phyloP scores from a whole-genome alignment of 2,113 vertebrate genomes.

The Protobothrops mucrosquamatus region DNA sequence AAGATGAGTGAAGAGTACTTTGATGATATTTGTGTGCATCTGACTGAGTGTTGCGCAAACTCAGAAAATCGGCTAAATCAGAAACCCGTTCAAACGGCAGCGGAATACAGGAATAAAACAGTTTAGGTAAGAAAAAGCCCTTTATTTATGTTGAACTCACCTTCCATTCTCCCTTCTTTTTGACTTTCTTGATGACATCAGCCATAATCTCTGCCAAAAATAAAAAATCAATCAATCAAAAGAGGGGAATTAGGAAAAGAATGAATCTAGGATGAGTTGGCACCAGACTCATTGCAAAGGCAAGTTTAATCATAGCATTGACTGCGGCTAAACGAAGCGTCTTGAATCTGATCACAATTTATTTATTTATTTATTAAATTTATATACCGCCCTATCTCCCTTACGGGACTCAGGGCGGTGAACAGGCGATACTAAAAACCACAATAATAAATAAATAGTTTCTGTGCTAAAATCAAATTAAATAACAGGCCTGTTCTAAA shows the following conservation, averaged over 20 bases:
- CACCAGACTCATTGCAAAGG: not conserved
- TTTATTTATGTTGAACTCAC: conserved; percentile 63
- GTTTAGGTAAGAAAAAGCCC: not conserved
- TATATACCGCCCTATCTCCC: too few relatives aligned
- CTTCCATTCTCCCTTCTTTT: conserved; percentile 99
- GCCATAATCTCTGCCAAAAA: conserved; percentile 92
- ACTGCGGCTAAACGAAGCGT: not conserved
- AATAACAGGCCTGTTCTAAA: too few relatives aligned
- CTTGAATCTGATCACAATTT: not conserved
- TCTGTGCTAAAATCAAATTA: too few relatives aligned
- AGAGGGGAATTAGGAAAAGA: too few relatives aligned
- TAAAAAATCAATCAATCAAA: not conserved
- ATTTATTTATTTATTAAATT: too few relatives aligned
- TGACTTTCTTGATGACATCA: conserved; percentile 97
- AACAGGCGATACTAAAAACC: too few relatives aligned
- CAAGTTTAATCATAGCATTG: not conserved
- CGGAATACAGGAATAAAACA: not conserved
- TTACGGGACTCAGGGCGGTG: too few relatives aligned
- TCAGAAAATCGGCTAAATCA: not conserved
- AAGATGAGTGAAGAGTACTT: not conserved
- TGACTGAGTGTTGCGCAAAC: not conserved
- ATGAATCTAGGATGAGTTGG: not conserved
- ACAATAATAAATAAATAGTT: too few relatives aligned
- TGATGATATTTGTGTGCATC: not conserved
- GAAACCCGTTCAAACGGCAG: not conserved